Conservation (phyloP, 2,113 vertebrate species). For the Garra rufa region DNA sequence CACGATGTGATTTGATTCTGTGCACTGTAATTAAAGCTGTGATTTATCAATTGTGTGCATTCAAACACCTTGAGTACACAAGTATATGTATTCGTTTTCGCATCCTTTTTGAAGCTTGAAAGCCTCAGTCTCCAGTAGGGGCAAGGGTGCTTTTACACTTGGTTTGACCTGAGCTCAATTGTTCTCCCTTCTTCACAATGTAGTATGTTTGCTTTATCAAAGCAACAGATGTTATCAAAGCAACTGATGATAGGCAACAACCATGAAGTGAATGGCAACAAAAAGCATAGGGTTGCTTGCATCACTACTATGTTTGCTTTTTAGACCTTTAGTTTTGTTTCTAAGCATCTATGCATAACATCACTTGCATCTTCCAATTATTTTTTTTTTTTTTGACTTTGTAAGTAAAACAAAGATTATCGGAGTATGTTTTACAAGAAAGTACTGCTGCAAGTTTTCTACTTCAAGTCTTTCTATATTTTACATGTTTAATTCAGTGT, state of each 20-base stretch:
- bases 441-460: too few relatives aligned
- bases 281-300: neutral
- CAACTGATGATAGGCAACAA: neutral
- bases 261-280: neutral
- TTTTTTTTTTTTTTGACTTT: too few relatives aligned
- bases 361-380: neutral
- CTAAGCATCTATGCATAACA: neutral
- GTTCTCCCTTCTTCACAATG: neutral
- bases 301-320: neutral
- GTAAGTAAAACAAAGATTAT: too few relatives aligned
- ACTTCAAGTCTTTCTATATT: too few relatives aligned
- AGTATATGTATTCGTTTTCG: neutral
- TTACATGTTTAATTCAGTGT: too few relatives aligned
- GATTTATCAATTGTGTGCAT: neutral
- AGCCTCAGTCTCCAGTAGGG: neutral
- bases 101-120: neutral
- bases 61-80: neutral
- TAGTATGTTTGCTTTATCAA: neutral
- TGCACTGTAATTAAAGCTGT: neutral
- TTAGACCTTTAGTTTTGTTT: neutral
- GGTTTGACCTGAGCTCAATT: neutral
- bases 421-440: too few relatives aligned
- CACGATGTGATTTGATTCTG: neutral
- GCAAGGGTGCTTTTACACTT: neutral
- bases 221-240: neutral